phyloP scores from a whole-genome alignment of 2,797 vertebrate genomes.

The Hylomyscus alleni region DNA sequence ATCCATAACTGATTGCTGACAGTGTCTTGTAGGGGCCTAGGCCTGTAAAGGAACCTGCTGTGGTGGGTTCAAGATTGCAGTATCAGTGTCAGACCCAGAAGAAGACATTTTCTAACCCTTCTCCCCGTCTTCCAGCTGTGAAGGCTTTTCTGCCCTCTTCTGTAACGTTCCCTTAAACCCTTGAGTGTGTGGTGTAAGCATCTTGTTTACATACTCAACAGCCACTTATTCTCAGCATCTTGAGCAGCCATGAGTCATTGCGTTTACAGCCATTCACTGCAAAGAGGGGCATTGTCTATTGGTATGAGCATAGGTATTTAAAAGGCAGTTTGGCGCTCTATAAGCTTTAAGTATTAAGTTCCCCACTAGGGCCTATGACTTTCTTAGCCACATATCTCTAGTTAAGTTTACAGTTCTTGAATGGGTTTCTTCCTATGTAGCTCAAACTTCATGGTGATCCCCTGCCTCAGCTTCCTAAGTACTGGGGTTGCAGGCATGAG shows the following conservation, averaged over 20 bases:
- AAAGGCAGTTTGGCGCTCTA: background rate
- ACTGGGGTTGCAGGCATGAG: background rate
- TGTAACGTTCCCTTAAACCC: background rate
- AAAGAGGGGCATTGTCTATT: background rate
- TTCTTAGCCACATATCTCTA: background rate
- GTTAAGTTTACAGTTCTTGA: background rate
- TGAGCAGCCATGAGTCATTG: background rate
- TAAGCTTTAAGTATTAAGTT: background rate
- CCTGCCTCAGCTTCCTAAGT: background rate
- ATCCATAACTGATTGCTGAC: background rate
- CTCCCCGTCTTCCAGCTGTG: background rate
- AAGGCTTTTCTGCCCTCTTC: background rate
- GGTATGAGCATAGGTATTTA: background rate
- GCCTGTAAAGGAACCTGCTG: background rate
- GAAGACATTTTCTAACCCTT: background rate
- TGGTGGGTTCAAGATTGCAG: background rate
- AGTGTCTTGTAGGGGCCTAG: background rate
- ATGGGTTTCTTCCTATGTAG: background rate
- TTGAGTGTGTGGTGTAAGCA: background rate
- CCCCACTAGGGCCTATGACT: background rate
- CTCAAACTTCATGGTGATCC: background rate
- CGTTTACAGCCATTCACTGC: background rate
- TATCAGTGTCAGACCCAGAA: background rate
- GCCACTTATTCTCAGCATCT: background rate
- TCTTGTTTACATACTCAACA: background rate